Percentiles rank a stretch among this genome's conserved stretches.
Evolutionary conservation across 2,113 vertebrate genomes (phyloP).

Genomic region (Cyanistes caeruleus): DNA sequence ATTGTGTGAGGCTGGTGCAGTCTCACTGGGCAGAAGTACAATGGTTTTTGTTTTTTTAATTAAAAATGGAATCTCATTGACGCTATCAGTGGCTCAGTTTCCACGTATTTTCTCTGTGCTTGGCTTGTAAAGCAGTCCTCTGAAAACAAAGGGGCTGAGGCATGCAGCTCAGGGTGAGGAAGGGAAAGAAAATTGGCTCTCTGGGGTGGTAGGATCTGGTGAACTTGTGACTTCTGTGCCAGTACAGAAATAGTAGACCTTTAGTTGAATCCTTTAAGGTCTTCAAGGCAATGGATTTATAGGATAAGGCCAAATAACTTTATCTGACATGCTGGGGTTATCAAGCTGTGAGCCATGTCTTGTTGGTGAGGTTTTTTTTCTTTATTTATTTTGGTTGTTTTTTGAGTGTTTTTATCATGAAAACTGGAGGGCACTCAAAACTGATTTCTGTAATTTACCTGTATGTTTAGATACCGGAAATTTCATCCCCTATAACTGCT

Average conservation of each 20-base stretch:
- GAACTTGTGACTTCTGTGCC: neutral
- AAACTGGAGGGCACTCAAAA: neutral
- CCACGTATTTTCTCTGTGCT: neutral
- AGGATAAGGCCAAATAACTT: neutral
- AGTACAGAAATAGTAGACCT: neutral
- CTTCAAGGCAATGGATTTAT: neutral
- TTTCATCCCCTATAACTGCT: neutral
- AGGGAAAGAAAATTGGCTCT: neutral
- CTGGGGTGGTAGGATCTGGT: neutral
- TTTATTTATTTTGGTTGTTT: neutral
- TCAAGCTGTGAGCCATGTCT: neutral
- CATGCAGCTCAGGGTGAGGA: neutral
- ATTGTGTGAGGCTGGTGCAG: neutral
- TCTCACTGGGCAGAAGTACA: neutral
- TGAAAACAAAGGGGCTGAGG: neutral
- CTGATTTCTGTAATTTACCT: neutral
- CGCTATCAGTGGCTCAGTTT: neutral
- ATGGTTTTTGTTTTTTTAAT: neutral
- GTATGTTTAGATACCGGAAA: neutral
- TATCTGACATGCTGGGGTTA: neutral
- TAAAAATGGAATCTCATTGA: slow-evolving; percentile 11
- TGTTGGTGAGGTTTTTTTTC: neutral
- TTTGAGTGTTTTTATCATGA: neutral
- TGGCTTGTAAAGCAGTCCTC: neutral
- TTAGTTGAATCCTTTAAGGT: neutral